These are phyloP conservation scores for Parapsyche elsis DNA, from an alignment of 1,140 invertebrate species.

Conservation along the genomic window DNA sequence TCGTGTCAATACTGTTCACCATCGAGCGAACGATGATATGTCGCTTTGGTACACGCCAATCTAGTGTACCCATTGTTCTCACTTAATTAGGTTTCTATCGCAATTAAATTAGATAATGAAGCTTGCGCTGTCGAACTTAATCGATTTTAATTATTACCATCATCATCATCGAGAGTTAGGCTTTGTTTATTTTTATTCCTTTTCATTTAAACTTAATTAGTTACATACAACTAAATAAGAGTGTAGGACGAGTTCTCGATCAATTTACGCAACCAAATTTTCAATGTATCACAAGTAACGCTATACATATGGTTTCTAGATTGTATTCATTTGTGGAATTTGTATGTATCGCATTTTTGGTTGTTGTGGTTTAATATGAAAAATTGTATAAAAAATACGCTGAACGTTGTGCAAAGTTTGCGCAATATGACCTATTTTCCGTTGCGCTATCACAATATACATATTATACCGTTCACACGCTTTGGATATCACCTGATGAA, in stretches of 20 bases:
- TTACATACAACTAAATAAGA: too few relatives aligned
- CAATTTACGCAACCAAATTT: not conserved
- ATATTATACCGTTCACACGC: not conserved
- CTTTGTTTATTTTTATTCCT: not conserved
- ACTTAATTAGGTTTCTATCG: conserved; percentile 13
- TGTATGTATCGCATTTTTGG: too few relatives aligned
- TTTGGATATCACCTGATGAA: not conserved
- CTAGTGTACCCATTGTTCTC: not conserved
- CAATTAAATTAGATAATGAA: conserved; percentile 13
- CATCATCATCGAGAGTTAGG: not conserved
- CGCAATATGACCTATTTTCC: conserved; percentile 3
- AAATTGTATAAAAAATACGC: too few relatives aligned
- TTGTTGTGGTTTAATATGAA: not conserved
- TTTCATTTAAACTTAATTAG: not conserved
- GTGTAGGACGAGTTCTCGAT: not conserved
- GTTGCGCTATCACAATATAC: not conserved
- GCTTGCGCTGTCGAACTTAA: conserved; percentile 1
- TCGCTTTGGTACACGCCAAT: too few relatives aligned
- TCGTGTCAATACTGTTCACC: too few relatives aligned
- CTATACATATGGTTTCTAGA: not conserved
- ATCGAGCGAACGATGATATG: too few relatives aligned
- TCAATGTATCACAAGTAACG: not conserved
- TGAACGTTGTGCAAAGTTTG: not conserved
- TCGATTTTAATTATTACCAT: conserved; percentile 12
- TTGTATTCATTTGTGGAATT: too few relatives aligned